phyloP scores from a whole-genome alignment of 2,888 invertebrate genomes.

The Crepidodera aurea region DNA sequence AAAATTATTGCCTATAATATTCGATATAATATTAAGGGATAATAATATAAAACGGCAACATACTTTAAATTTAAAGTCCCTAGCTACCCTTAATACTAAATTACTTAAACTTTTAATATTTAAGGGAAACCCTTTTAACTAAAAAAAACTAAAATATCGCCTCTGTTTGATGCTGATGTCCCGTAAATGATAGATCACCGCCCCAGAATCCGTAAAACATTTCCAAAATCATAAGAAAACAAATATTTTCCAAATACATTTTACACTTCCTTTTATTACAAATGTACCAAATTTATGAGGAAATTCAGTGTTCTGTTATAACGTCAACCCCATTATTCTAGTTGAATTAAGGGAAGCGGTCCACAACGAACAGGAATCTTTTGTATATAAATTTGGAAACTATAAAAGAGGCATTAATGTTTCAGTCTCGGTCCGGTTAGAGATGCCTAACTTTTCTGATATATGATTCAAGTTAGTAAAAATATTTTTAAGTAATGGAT shows the following conservation, averaged over 20 bases:
- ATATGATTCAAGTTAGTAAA: too few relatives aligned
- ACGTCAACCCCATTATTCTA: neutral
- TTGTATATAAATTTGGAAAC: constrained; percentile 1
- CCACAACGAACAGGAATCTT: neutral
- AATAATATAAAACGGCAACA: too few relatives aligned
- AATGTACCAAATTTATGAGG: neutral
- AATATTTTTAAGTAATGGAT: too few relatives aligned
- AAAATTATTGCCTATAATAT: too few relatives aligned
- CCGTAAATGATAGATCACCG: neutral
- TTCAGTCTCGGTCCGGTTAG: neutral
- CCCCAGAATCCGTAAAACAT: neutral
- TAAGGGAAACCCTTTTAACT: too few relatives aligned
- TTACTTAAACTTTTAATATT: too few relatives aligned
- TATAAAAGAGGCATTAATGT: neutral
- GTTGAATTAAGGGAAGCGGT: neutral
- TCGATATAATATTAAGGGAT: too few relatives aligned
- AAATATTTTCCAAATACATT: neutral
- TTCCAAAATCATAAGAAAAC: neutral
- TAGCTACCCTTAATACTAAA: too few relatives aligned
- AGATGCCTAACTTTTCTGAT: neutral
- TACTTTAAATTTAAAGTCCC: too few relatives aligned
- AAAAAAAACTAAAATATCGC: too few relatives aligned
- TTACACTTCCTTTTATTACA: neutral
- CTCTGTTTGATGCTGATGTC: neutral
- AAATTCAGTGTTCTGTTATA: neutral